Conservation (phyloP, 2,888 invertebrate genomes). For the Lypha dubia region DNA sequence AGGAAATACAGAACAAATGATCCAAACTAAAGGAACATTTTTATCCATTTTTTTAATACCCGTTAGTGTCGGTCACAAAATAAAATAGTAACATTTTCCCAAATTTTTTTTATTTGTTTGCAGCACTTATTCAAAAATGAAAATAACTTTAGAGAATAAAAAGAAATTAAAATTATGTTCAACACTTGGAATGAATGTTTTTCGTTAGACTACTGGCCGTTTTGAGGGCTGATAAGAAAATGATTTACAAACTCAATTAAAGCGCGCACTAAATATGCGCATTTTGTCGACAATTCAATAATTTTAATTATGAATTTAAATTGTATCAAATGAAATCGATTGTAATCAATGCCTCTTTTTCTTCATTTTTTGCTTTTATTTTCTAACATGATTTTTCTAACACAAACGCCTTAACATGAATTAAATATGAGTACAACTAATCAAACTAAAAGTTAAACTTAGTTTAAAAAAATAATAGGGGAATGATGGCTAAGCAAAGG, state of each 20-base stretch:
- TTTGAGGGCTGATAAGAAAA: slow-evolving; percentile 79
- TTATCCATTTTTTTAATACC: slow-evolving; percentile 78
- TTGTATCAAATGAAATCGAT: slow-evolving; percentile 62
- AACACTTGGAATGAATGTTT: slow-evolving; percentile 22
- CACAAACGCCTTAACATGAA: slow-evolving; percentile 17
- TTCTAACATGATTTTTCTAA: slow-evolving; percentile 26
- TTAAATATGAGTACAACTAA: slow-evolving; percentile 29
- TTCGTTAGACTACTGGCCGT: slow-evolving; percentile 34
- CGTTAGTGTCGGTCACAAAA: slow-evolving; percentile 84
- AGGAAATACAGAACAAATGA: slow-evolving; percentile 51
- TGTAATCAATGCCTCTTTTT: slow-evolving; percentile 68
- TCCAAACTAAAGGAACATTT: slow-evolving; percentile 43
- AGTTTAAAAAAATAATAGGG: not conserved
- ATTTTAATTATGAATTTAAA: slow-evolving; percentile 49
- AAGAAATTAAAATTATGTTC: not conserved
- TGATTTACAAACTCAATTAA: slow-evolving; percentile 79
- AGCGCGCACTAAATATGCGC: slow-evolving; percentile 80
- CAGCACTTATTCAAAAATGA: too few relatives aligned
- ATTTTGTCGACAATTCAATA: slow-evolving; percentile 65
- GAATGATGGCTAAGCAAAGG: slow-evolving; percentile 23
- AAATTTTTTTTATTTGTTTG: not conserved
- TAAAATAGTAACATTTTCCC: slow-evolving; percentile 80
- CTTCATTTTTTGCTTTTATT: slow-evolving; percentile 7
- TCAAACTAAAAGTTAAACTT: not conserved
- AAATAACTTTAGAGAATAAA: too few relatives aligned